Conservation (phyloP, 2,888 invertebrate genomes). For the Drosophila pegasa region DNA sequence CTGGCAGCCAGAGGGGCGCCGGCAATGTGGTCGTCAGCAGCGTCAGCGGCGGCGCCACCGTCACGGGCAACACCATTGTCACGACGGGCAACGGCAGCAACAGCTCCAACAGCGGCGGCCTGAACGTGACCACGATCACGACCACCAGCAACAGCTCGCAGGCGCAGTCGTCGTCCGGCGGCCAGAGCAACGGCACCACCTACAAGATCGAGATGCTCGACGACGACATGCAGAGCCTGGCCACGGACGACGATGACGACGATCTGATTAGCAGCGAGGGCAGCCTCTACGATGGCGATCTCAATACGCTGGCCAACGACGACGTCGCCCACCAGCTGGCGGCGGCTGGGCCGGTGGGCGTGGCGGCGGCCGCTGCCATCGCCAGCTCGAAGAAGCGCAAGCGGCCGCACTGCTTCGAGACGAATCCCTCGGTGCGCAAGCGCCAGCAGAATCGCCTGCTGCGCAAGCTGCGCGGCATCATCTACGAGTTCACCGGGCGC, state of each 20-base stretch:
- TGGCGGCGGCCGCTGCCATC: constrained; percentile 98
- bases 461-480: constrained; percentile 95
- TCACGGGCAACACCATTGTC: constrained; percentile 63
- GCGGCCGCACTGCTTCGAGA: constrained; percentile 97
- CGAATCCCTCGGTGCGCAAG: constrained; percentile 97
- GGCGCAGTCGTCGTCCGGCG: constrained; percentile 58
- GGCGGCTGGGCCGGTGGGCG: constrained; percentile 97
- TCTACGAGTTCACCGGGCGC: constrained; percentile 98
- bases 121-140: constrained; percentile 84
- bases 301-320: constrained; percentile 90
- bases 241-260: constrained; percentile 93
- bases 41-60: constrained; percentile 19
- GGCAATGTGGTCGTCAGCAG: constrained; percentile 64
- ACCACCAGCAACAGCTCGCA: constrained; percentile 78
- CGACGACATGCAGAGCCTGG: constrained; percentile 87
- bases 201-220: constrained; percentile 91
- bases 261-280: constrained; percentile 93
- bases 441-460: constrained; percentile 97
- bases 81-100: constrained; percentile 47
- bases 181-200: constrained; percentile 82
- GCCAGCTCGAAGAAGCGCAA: constrained; percentile 98
- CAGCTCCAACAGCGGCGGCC: constrained; percentile 51
- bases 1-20: constrained; percentile 59
- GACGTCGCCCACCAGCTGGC: constrained; percentile 98
- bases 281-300: constrained; percentile 92